Base-by-base conservation (phyloP, 2,888 invertebrate species). In the Agonopterix subpropinquella region DNA sequence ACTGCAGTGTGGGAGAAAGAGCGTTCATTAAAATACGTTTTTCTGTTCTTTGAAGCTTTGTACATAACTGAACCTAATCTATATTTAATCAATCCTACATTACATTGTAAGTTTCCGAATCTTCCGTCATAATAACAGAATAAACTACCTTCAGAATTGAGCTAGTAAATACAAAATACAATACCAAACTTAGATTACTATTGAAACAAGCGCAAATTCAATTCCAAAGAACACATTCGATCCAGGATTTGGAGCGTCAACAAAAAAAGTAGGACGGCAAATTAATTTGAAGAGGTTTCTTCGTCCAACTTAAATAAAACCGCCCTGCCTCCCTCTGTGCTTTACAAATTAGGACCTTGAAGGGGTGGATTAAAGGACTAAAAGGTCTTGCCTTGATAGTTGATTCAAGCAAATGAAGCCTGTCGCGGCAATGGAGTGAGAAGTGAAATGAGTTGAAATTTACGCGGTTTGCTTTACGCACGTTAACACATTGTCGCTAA, bases 341-440 rank as follows among this genome's bases (percentile, higher is more conserved):
- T 41, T 35, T 9, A 42, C 36, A 44, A 50, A 48, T 11, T 18
- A 37, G 54, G 45, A 8, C 45, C 39, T 8, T 8, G 36, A 46
- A 48, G 55, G 53, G 48, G 41, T 43, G 37, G 48, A 43, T 36
- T 42, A 49, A 51, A 51, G 44, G 41, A 46, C 42, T 37, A 49
- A 48, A 49, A 18, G 59, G 48, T 62, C 58, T 58, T 49, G 44
- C 54, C 54, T 55, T 8, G 47, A 45, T 59, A 62, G 68, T 54
- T 58, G 55, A 51, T 52, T 60, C 57, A 49, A 48, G 59, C 55
- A 71, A 73, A 73, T 73, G 71, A 69, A 69, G 66, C 71, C 59
- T 71, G 65, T 64, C 70, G 65, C 61, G 60, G 65, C 73, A 69
- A 70, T 73, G 65, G 62, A 65, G 69, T 69, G 68, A 58, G 64